Base-by-base conservation (phyloP, 2,888 invertebrate genomes). In the Orthosia incerta region DNA sequence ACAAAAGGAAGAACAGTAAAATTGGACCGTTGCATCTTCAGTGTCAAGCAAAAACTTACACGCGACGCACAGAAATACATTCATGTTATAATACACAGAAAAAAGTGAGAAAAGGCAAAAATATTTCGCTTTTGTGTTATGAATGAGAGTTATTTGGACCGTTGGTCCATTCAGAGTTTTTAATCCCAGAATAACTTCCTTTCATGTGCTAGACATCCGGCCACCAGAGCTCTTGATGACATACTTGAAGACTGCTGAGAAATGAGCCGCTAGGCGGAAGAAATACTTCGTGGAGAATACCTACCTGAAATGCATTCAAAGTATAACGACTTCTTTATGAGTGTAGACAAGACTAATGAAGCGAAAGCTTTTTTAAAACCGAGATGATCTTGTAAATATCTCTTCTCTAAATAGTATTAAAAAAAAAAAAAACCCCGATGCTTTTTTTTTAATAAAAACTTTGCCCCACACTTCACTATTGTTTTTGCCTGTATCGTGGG, bases 191-290 rank as follows among this genome's bases (percentile, higher is more conserved):
- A 87, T 86, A 86, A 80, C 86, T 84, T 80, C 69, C 77, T 87
- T 87, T 87, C 86, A 86, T 87, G 71, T 82, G 72, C 66, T 79
- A 83, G 74, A 82, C 87, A 87, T 86, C 86, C 86, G 86, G 87
- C 79, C 75, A 80, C 86, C 74, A 77, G 70, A 82, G 57, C 23
- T 78, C 74, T 72, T 86, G 86, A 82, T 75, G 86, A 87, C 86
- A 82, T 62, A 76, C 71, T 80, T 81, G 73, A 72, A 71, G 59
- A 77, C 59, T 73, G 75, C 46, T 65, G 79, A 76, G 70, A 71
- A 72, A 84, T 72, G 60, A 72, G 60, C 31, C 61, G 50, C 12
- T 12, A 72, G 46, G 55, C 67, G 71, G 53, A 71, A 70, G 56
- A n/a, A 65, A 65, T 56, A 63, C 12, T 46, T 20, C 62, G n/a